Percentiles rank a stretch among this genome's conserved stretches.
Evolutionary conservation across 1,140 invertebrate species (phyloP).

Genomic region (Epicauta chinensis): DNA sequence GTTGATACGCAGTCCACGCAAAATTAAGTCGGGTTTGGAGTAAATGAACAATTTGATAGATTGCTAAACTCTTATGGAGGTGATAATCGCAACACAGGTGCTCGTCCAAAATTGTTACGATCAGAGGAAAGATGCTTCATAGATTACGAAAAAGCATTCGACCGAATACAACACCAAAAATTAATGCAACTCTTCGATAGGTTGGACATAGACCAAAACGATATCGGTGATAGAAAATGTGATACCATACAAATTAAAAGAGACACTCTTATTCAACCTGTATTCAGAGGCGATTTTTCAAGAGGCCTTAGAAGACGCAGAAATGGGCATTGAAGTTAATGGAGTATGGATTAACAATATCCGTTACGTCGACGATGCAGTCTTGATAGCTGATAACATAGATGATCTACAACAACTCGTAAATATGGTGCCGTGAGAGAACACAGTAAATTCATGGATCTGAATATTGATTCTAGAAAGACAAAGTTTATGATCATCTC

Average conservation of each 20-base stretch:
- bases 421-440: conserved; percentile 5
- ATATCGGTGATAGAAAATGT: conserved; percentile 9
- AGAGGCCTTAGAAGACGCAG: too few relatives aligned
- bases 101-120: conserved; percentile 1
- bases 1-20: too few relatives aligned
- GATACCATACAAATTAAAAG: conserved; percentile 16
- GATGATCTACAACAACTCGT: conserved; percentile 19
- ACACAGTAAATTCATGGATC: conserved; percentile 10
- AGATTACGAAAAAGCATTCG: conserved; percentile 4
- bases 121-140: conserved; percentile 2
- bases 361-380: conserved; percentile 27
- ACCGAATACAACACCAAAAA: conserved; percentile 5
- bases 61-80: not conserved
- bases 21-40: not conserved
- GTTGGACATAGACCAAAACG: conserved; percentile 6
- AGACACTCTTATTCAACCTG: conserved; percentile 8
- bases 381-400: conserved; percentile 18
- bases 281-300: too few relatives aligned
- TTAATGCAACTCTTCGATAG: conserved; percentile 10
- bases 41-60: too few relatives aligned
- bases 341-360: too few relatives aligned
- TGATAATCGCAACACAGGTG: not conserved
- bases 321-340: too few relatives aligned
- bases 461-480: conserved; percentile 17
- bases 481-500: conserved; percentile 22